A percentile compares a stretch with the other conserved stretches of the same genome.
phyloP scores from a whole-genome alignment of 2,113 vertebrate species.

The Collichthys lucidus region DNA sequence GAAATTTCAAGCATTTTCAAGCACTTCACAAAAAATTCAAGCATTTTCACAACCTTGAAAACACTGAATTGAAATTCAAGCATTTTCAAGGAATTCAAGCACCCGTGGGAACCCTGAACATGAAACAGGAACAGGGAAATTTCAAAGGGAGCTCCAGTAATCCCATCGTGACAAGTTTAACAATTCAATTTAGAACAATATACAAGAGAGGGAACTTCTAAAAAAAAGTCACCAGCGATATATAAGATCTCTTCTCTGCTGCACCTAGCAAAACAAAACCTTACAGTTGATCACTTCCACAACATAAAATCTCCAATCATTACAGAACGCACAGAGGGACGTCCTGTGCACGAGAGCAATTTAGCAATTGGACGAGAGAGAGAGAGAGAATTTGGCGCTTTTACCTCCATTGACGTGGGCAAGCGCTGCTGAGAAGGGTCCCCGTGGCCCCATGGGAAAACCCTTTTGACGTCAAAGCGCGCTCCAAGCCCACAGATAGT shows the following conservation, averaged over 20 bases:
- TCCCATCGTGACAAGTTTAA: not conserved
- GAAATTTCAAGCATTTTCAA: too few relatives aligned
- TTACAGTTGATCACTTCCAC: conserved; percentile 32
- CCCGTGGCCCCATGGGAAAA: conserved; percentile 73
- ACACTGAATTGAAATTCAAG: too few relatives aligned
- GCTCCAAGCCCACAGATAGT: conserved; percentile 60
- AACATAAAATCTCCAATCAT: conserved; percentile 11
- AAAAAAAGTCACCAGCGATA: conserved; percentile 7
- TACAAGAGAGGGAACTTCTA: too few relatives aligned
- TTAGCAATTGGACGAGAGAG: conserved; percentile 26
- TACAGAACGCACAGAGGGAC: not conserved
- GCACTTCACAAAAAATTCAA: too few relatives aligned
- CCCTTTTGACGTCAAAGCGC: conserved; percentile 77
- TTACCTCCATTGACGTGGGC: conserved; percentile 56
- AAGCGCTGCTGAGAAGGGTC: conserved; percentile 61
- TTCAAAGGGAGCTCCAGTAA: not conserved
- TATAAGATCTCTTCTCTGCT: not conserved
- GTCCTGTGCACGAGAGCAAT: conserved; percentile 24
- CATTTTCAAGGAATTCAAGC: too few relatives aligned
- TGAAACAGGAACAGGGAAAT: too few relatives aligned
- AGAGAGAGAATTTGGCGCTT: conserved; percentile 12
- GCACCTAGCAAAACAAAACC: not conserved
- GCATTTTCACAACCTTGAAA: too few relatives aligned
- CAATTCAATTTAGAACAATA: not conserved
- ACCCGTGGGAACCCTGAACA: too few relatives aligned